Base-by-base conservation (phyloP, 1,140 invertebrate species). In the Sarcophaga bullata region DNA sequence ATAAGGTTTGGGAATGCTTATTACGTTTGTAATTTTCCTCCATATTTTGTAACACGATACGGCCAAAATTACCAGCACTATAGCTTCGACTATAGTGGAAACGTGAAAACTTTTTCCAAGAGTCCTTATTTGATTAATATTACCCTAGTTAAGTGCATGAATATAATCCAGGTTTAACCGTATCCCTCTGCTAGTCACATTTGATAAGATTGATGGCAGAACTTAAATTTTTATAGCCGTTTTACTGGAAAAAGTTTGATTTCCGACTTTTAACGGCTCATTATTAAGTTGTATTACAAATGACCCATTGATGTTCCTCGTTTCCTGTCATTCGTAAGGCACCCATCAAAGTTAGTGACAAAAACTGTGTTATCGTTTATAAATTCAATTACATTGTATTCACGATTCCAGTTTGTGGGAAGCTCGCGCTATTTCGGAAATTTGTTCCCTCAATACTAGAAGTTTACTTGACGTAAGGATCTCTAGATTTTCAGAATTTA, bases 351-450 rank as follows among this genome's bases (percentile, higher is more conserved):
- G 85, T 75, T n/a, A n/a, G n/a, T n/a, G n/a, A n/a, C n/a, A n/a
- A n/a, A n/a, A n/a, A n/a, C n/a, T n/a, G n/a, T 86, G 81, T 68
- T 85, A 85, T n/a, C 84, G 68, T 72, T 49, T 82, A n/a, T 19
- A 62, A n/a, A 85, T 80, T 78, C 84, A 83, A 19, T 90, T 86
- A 84, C 91, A 19, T 19, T n/a, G 68, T 72, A 9, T 72, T 72
- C 68, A 37, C 25, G 68, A 58, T 58, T 15, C 52, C 10, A 11
- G 52, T 58, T 58, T 58, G 11, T 58, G 52, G 13, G 52, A 58
- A 15, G 52, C 52, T 58, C n/a, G n/a, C n/a, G n/a, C n/a, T n/a
- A n/a, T n/a, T n/a, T n/a, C n/a, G n/a, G n/a, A n/a, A n/a, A n/a
- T 58, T 58, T 58, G 52, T 58, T 58, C 52, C n/a, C n/a, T 58